phyloP scores from a whole-genome alignment of 2,888 invertebrate species.

The Cryptus viduatorius region DNA sequence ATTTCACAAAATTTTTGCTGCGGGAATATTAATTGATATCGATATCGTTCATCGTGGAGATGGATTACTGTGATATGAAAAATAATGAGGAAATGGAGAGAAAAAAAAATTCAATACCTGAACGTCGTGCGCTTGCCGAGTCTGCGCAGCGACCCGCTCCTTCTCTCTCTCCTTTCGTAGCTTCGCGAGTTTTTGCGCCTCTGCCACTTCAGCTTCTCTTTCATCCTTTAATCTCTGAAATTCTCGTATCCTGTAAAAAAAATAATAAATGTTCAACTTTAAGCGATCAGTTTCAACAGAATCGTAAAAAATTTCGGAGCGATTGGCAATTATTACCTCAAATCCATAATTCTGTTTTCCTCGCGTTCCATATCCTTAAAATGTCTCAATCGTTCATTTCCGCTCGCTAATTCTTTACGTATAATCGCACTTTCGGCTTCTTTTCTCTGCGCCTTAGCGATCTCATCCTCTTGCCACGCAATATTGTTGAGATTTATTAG shows the following conservation, averaged over 20 bases:
- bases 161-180: slow-evolving; percentile 88
- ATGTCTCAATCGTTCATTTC: slow-evolving; percentile 88
- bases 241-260: slow-evolving; percentile 85
- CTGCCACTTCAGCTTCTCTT: slow-evolving; percentile 87
- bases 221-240: slow-evolving; percentile 88
- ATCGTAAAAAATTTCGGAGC: neutral
- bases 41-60: neutral
- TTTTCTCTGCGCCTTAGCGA: slow-evolving; percentile 85
- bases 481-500: slow-evolving; percentile 88
- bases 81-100: neutral
- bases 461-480: slow-evolving; percentile 89
- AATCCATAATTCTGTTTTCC: slow-evolving; percentile 88
- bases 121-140: slow-evolving; percentile 73
- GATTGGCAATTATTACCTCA: slow-evolving; percentile 85
- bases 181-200: slow-evolving; percentile 86
- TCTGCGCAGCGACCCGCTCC: slow-evolving; percentile 74
- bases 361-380: slow-evolving; percentile 88
- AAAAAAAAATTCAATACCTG: slow-evolving; percentile 72
- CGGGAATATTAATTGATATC: neutral
- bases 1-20: neutral
- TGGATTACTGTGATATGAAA: neutral
- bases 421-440: slow-evolving; percentile 74
- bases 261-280: neutral
- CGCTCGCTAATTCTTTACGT: slow-evolving; percentile 82
- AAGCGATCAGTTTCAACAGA: neutral